These are phyloP conservation scores for Chlorops oryzae DNA, from an alignment of 1,140 invertebrate species.

Conservation along the genomic window DNA sequence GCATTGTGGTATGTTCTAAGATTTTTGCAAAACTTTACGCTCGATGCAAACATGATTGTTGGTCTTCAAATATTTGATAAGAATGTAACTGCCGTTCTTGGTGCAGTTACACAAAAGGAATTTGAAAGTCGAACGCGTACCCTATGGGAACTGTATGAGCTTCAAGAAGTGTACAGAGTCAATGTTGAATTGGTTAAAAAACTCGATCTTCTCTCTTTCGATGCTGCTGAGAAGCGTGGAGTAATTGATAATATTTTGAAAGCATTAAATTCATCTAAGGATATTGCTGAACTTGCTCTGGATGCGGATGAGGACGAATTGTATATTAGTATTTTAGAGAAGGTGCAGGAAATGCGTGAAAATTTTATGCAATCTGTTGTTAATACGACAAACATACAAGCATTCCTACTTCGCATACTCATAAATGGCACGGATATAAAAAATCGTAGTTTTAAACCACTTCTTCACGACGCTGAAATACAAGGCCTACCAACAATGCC, in stretches of 20 bases:
- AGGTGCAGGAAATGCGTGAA: background rate
- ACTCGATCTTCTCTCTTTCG: slow-evolving; percentile 22
- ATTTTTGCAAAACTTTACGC: slow-evolving; percentile 37
- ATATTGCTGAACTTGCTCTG: too few species aligned
- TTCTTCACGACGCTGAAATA: slow-evolving; percentile 23
- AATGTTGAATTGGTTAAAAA: slow-evolving; percentile 24
- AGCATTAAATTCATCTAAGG: slow-evolving; percentile 6
- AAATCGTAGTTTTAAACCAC: slow-evolving; percentile 14
- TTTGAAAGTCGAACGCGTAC: slow-evolving; percentile 33
- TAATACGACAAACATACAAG: slow-evolving; percentile 39
- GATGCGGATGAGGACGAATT: slow-evolving; percentile 1
- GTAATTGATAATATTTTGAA: background rate
- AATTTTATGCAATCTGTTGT: slow-evolving; percentile 16
- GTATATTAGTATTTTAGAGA: background rate
- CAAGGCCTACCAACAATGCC: background rate
- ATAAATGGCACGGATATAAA: slow-evolving; percentile 27
- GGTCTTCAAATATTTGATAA: slow-evolving; percentile 31
- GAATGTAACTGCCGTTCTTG: slow-evolving; percentile 27
- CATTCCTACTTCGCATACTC: slow-evolving; percentile 32
- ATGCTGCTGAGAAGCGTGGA: slow-evolving; percentile 12
- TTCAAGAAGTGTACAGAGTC: slow-evolving; percentile 30
- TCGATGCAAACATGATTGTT: slow-evolving; percentile 38
- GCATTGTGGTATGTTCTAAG: slow-evolving; percentile 24
- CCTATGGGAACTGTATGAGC: slow-evolving; percentile 34
- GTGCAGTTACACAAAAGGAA: slow-evolving; percentile 29